Conservation (phyloP, 1,140 invertebrate genomes). For the Ladona fulva region DNA sequence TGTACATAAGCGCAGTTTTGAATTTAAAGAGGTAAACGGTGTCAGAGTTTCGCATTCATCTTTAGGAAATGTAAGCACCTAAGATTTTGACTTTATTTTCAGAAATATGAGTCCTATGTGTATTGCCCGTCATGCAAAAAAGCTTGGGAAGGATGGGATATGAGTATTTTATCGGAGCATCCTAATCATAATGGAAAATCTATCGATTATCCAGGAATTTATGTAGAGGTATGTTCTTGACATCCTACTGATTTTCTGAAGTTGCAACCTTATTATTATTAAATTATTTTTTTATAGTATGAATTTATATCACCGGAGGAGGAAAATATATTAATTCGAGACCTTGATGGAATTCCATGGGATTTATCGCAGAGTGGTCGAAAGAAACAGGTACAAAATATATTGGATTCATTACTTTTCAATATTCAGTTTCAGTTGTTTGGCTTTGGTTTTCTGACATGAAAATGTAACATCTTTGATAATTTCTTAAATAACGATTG, state of each 20-base stretch:
- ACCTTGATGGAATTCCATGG: constrained; percentile 79
- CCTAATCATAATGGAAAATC: constrained; percentile 51
- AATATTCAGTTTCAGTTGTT: not conserved
- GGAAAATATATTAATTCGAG: constrained; percentile 52
- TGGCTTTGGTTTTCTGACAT: no score
- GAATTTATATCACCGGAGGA: constrained; percentile 70
- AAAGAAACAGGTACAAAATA: constrained; percentile 66
- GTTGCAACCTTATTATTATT: constrained; percentile 18
- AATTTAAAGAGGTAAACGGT: constrained; percentile 25
- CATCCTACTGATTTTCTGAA: constrained; percentile 11
- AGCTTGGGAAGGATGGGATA: constrained; percentile 63
- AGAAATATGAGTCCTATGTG: constrained; percentile 51
- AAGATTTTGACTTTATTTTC: constrained; percentile 25
- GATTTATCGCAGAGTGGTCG: constrained; percentile 89
- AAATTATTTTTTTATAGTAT: constrained; percentile 32
- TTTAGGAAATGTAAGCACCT: constrained; percentile 16
- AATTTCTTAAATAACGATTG: constrained; percentile 16
- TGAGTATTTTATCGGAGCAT: constrained; percentile 49
- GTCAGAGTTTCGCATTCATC: constrained; percentile 33
- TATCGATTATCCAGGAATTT: constrained; percentile 58
- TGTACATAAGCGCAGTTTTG: constrained; percentile 38
- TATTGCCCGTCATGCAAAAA: constrained; percentile 67
- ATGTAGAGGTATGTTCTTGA: constrained; percentile 42
- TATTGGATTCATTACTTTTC: not conserved
- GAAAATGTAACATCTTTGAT: not conserved